Conservation (phyloP, 2,888 invertebrate genomes). For the Protonemura montana region DNA sequence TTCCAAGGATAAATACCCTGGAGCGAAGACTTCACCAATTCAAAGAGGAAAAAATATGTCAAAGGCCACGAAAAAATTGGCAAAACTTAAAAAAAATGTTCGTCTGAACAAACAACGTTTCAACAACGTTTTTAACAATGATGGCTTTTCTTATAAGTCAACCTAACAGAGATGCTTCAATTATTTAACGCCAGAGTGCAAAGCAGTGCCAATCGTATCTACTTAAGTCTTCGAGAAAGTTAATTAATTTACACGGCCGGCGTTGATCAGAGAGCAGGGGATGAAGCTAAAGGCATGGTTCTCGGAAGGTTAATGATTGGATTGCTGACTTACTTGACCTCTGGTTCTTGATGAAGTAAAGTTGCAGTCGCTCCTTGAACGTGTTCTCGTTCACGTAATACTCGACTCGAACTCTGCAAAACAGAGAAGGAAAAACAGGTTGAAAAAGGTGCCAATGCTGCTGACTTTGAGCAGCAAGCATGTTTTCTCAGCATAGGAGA, state of each 20-base stretch:
- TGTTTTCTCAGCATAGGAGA: no score
- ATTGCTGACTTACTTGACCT: constrained; percentile 89
- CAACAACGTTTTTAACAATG: no score
- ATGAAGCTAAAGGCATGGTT: not conserved
- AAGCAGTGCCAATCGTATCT: not conserved
- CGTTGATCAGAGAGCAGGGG: not conserved
- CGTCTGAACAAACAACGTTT: no score
- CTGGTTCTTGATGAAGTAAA: constrained; percentile 99
- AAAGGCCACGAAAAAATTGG: not conserved
- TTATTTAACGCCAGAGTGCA: no score
- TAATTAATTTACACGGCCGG: not conserved
- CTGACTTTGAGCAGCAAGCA: no score
- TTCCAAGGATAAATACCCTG: not conserved
- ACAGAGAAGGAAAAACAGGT: constrained; percentile 50
- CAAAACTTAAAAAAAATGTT: no score
- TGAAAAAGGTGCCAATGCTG: not conserved
- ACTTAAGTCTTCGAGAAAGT: not conserved
- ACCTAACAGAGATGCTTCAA: no score
- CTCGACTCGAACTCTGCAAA: constrained; percentile 96
- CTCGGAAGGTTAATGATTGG: not conserved
- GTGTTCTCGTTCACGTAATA: constrained; percentile 99
- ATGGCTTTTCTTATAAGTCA: no score
- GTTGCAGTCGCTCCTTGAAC: constrained; percentile 97
- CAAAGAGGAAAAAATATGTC: not conserved
- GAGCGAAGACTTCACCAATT: not conserved